A percentile compares a stretch with the other conserved stretches of the same genome.
phyloP scores from a whole-genome alignment of 2,888 invertebrate genomes.

The Drosophila demipolita region DNA sequence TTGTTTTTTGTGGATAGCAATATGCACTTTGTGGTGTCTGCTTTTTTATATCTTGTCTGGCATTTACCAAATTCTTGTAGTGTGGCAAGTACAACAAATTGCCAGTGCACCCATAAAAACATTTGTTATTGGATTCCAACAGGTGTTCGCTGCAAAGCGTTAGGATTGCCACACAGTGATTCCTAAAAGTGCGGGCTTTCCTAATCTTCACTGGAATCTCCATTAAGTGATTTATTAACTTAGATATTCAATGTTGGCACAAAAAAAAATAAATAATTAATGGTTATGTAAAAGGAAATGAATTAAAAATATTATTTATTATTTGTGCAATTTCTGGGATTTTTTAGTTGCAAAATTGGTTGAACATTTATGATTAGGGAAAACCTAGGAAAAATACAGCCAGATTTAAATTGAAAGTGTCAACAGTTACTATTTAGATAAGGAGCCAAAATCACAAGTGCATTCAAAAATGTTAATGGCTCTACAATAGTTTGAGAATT shows the following conservation, averaged over 20 bases:
- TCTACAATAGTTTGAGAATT: neutral
- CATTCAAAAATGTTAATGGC: neutral
- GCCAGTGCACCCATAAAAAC: constrained; percentile 40
- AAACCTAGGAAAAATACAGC: no score
- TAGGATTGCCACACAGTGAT: constrained; percentile 37
- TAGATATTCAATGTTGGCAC: neutral
- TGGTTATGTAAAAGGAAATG: neutral
- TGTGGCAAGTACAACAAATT: constrained; percentile 51
- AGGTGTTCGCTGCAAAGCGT: constrained; percentile 37
- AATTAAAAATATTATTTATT: neutral
- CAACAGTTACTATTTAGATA: no score
- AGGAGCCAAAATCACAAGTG: neutral
- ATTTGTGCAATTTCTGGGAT: neutral
- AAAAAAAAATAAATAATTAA: neutral
- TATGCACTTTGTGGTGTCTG: constrained; percentile 38
- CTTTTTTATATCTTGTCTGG: constrained; percentile 28
- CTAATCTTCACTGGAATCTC: constrained; percentile 15
- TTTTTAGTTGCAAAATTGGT: neutral
- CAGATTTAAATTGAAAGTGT: neutral
- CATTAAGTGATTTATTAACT: neutral
- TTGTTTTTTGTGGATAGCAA: constrained; percentile 30
- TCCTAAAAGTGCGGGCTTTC: constrained; percentile 22
- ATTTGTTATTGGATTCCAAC: constrained; percentile 22
- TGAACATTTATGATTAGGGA: neutral
- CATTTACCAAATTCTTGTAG: constrained; percentile 51